A percentile compares a stretch with the other conserved stretches of the same genome.
Evolutionary conservation across 2,888 invertebrate species (phyloP).

Genomic region (Zygothrica quintamaculata): DNA sequence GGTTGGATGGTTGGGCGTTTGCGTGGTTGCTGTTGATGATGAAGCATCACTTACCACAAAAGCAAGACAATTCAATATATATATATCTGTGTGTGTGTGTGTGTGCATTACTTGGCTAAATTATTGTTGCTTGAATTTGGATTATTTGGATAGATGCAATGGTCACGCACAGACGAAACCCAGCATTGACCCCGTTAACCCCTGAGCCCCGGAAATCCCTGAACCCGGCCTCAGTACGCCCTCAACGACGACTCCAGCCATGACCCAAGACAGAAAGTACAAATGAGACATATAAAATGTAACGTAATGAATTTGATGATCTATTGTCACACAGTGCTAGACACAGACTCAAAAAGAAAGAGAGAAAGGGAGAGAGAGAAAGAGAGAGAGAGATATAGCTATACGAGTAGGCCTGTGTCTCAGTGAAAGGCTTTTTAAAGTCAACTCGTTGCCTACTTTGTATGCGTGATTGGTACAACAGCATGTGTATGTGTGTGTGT

Average conservation of each 20-base stretch:
- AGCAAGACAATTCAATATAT: constrained; percentile 11
- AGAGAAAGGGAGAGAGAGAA: background rate
- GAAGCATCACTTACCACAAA: constrained; percentile 56
- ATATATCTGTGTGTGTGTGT: constrained; percentile 14
- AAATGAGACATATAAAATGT: constrained; percentile 76
- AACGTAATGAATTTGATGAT: constrained; percentile 84
- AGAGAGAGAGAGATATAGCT: background rate
- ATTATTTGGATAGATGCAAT: constrained; percentile 64
- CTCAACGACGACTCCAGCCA: too few relatives aligned
- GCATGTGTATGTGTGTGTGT: constrained; percentile 7
- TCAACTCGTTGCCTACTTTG: constrained; percentile 73
- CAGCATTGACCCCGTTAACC: constrained; percentile 18
- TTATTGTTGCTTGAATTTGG: constrained; percentile 55
- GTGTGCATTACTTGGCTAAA: constrained; percentile 25
- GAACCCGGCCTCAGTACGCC: too few relatives aligned
- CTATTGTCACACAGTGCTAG: constrained; percentile 80
- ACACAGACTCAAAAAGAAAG: constrained; percentile 36
- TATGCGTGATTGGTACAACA: constrained; percentile 64
- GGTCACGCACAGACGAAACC: constrained; percentile 66
- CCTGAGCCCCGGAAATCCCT: too few relatives aligned
- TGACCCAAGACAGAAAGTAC: too few relatives aligned
- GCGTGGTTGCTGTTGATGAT: constrained; percentile 47
- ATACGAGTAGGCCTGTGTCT: constrained; percentile 37
- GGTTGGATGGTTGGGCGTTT: constrained; percentile 46
- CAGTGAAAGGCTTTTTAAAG: constrained; percentile 67